These are phyloP conservation scores for Callochromis pleurospilus DNA, from an alignment of 2,113 vertebrate species.

Conservation along the genomic window DNA sequence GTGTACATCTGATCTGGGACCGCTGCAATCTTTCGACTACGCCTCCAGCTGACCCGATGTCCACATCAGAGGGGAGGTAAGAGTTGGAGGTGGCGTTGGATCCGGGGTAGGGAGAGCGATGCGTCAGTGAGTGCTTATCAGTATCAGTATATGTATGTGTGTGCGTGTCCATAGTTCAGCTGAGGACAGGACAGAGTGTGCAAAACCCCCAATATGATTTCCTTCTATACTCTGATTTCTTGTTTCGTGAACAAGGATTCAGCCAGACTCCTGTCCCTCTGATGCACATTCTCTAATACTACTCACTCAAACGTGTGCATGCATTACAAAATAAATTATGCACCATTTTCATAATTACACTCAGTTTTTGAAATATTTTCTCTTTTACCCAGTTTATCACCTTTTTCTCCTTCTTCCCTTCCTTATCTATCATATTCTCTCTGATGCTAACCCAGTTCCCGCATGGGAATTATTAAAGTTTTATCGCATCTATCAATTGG, in stretches of 20 bases:
- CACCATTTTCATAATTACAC: neutral
- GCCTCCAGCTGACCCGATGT: neutral
- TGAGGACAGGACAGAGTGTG: neutral
- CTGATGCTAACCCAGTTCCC: conserved; percentile 45
- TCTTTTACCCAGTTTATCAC: neutral
- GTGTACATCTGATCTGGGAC: neutral
- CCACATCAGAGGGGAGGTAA: neutral
- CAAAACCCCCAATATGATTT: neutral
- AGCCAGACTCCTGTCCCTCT: neutral
- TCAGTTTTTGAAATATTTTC: neutral
- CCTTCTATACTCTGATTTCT: neutral
- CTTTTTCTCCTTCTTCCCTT: neutral
- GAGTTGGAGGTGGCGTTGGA: accelerated
- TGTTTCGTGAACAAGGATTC: neutral
- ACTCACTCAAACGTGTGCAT: neutral
- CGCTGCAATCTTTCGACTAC: neutral
- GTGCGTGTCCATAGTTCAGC: neutral
- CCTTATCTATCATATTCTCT: neutral
- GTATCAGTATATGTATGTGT: neutral
- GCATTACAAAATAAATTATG: neutral
- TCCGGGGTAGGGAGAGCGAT: neutral
- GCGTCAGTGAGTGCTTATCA: neutral
- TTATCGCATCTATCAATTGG: conserved; percentile 51
- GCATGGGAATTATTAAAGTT: conserved; percentile 54
- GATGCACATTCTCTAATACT: neutral